phyloP scores from a whole-genome alignment of 2,113 vertebrate species.

The Pipra filicauda region DNA sequence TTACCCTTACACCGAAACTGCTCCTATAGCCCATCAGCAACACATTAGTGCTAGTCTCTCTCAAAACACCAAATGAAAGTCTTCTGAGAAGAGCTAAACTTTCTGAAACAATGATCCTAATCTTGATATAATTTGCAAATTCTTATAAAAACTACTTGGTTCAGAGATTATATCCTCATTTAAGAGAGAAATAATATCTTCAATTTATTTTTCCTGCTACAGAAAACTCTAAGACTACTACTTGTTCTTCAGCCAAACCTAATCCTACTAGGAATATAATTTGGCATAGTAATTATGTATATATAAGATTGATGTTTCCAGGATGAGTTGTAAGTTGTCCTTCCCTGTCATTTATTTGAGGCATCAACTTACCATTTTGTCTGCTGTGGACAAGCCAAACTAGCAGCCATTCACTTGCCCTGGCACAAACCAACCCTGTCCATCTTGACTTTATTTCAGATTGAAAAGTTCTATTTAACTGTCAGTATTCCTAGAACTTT shows the following conservation, averaged over 20 bases:
- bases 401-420: not conserved
- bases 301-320: constrained; percentile 30
- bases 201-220: not conserved
- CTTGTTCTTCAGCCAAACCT: constrained; percentile 44
- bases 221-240: not conserved
- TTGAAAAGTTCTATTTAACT: not conserved
- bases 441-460: constrained; percentile 17
- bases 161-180: not conserved
- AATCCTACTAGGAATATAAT: constrained; percentile 50
- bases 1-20: not conserved
- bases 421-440: not conserved
- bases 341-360: constrained; percentile 34
- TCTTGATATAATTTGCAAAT: not conserved
- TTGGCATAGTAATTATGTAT: not conserved
- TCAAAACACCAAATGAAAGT: not conserved
- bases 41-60: not conserved
- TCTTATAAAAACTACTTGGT: not conserved
- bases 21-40: not conserved
- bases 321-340: constrained; percentile 41
- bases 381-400: not conserved
- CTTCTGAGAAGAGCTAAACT: not conserved
- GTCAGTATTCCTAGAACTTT: constrained; percentile 4
- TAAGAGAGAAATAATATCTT: not conserved
- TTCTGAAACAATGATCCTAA: not conserved
- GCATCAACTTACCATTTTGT: constrained; percentile 17